Percentiles rank a stretch among this genome's conserved stretches.
phyloP scores from a whole-genome alignment of 2,797 vertebrate genomes.

The Fringilla coelebs region DNA sequence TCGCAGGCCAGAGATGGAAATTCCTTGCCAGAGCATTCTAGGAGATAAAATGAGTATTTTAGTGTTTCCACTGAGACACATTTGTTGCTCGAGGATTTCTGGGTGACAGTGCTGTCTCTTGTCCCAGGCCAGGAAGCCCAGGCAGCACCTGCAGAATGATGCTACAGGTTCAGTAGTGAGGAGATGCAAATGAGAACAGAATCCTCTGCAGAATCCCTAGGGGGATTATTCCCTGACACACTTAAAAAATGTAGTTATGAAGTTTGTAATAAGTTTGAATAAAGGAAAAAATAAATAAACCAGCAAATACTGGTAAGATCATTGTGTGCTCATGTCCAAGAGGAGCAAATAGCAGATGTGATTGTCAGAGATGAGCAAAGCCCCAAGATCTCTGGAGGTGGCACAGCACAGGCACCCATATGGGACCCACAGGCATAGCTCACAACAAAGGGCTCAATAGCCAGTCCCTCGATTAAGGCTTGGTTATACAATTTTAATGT shows the following conservation, averaged over 20 bases:
- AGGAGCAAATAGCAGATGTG: not conserved
- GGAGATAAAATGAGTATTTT: not conserved
- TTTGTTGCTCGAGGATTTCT: not conserved
- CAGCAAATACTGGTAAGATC: not conserved
- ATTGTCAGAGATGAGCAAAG: not conserved
- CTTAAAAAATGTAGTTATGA: not conserved
- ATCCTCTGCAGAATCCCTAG: not conserved
- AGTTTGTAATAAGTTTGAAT: not conserved
- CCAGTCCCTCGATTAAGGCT: not conserved
- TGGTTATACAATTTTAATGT: not conserved
- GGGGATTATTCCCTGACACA: not conserved
- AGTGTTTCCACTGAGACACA: not conserved
- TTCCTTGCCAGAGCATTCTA: not conserved
- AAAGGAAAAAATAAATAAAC: not conserved
- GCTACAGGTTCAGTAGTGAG: not conserved
- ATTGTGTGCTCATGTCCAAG: not conserved
- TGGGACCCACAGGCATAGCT: accelerated
- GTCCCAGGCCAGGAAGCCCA: not conserved
- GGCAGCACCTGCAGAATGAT: not conserved
- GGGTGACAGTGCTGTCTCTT: not conserved
- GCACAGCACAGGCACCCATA: not conserved
- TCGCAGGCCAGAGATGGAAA: not conserved
- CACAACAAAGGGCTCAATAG: not conserved
- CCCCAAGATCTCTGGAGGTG: not conserved
- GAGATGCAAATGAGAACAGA: not conserved